Evolutionary conservation across 2,888 invertebrate genomes (phyloP), one percentile per base, ranked within the genome.

Genomic region (Aphidius colemani): DNA sequence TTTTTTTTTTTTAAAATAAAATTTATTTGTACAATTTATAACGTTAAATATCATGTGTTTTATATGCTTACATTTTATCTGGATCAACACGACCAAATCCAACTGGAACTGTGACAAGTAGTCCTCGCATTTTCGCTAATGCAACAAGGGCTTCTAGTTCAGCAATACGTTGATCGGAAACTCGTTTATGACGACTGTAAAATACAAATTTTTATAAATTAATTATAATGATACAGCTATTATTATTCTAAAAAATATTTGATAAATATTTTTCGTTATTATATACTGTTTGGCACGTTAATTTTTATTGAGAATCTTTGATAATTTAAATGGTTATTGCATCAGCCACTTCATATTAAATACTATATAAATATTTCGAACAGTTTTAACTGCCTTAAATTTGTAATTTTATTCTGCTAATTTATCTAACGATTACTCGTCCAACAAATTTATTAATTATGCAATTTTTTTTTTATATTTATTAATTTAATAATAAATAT

Each of bases 91-190:
- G 79, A 55, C 86, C 86, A 71, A 84, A 85, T 61, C 83, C 86
- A 53, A 86, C 80, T 1, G 86, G 85, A 49, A 85, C 83, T 40
- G 84, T 84, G 55, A 85, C 83, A 65, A 85, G 72, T 70, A 83
- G 83, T 60, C 85, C 85, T 66, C 81, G 82, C 78, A 86, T 81
- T 70, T 84, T 84, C 13, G 83, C 77, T 66, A 88, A 79, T 3
- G 85, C 86, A 61, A 87, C 67, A 39, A 86, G 74, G 6, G 88
- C 87, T 72, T 87, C 86, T 70, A 87, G 76, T 75, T 88, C 87
- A 39, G 87, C 87, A 61, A 88, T 74, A 63, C 87, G 80, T 73
- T 88, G 87, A 74, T 88, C 88, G 39, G 87, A 87, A 39, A 86
- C 84, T 55, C 86, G 81, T 72, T 86, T 86, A 57, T 84, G 83